Evolutionary conservation across 2,888 invertebrate genomes (phyloP), one percentile per base, ranked within the genome.

Genomic region (Apamea epomidion): DNA sequence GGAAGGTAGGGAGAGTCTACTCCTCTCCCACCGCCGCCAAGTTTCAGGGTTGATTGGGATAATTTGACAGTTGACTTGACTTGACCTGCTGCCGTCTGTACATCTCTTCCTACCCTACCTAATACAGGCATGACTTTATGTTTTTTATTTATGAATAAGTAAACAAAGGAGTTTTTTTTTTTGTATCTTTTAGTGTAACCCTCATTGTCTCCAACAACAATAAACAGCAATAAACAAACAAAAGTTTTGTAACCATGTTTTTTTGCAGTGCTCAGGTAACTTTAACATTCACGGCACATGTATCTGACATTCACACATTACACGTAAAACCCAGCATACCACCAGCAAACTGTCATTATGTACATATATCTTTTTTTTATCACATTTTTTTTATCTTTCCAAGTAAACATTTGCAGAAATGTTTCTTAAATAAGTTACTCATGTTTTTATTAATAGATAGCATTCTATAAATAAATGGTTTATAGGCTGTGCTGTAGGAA

Each of bases 391-490:
- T 75, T 82, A 72, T 75, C 80, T 45, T 2, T 42, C 0, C 1
- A 72, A 68, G 85, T 85, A 85, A 82, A 82, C 37, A 80, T 18
- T 78, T 0, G 5, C 60, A 71, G 37, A 51, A 60, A 51, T 37
- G 1, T 51, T 60, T 45, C 21, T 65, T 70, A 29, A 21, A 70
- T 18, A 32, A 75, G 29, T 82, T 58, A 51, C 16, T 78, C 78
- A 73, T 6, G 0, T 25, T 80, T 69, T 64, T 85, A 64, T 29
- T 81, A n/a, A 65, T 51, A 69, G 76, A 76, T 80, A 83, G 42
- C 14, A 5, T 48, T 72, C 84, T 84, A 60, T 70, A 62, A 78
- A 83, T 78, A 62, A 78, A 83, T 78, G 14, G 62, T 71, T 79
- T 65, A 70, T 69, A 60, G 29, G 48, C 16, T 29, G 37, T 83